These are phyloP conservation scores for Myzus persicae DNA, from an alignment of 1,140 invertebrate species.

Conservation along the genomic window DNA sequence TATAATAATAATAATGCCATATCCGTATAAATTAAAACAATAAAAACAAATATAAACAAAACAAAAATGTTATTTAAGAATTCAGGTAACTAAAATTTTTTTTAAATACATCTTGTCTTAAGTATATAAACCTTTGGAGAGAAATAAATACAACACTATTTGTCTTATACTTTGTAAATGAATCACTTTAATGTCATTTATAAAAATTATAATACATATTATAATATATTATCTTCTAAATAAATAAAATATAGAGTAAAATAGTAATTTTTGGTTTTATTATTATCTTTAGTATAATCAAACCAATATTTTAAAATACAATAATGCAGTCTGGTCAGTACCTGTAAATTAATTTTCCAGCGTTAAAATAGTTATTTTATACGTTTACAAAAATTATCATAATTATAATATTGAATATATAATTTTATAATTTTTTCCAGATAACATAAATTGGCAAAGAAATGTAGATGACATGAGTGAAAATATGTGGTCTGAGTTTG, in stretches of 20 bases:
- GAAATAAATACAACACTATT: neutral
- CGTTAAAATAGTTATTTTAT: neutral
- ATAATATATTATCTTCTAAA: conserved; percentile 22
- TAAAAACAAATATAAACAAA: neutral
- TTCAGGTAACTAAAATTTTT: neutral
- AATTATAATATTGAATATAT: neutral
- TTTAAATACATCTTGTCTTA: neutral
- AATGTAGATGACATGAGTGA: neutral
- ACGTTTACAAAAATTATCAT: neutral
- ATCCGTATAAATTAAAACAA: neutral
- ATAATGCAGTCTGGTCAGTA: conserved; percentile 14
- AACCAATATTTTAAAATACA: conserved; percentile 26
- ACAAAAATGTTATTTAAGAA: neutral
- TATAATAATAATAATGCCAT: neutral
- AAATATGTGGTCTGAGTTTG: neutral
- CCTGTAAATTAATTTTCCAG: conserved; percentile 28
- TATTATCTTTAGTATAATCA: neutral
- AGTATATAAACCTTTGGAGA: neutral
- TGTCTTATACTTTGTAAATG: neutral
- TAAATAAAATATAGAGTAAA: conserved; percentile 36
- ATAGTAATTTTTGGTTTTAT: conserved; percentile 21
- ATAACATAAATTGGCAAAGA: neutral
- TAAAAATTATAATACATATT: neutral
- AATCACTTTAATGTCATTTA: conserved; percentile 40
- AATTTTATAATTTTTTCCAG: neutral